Evolutionary conservation across 2,888 invertebrate genomes (phyloP).

Genomic region (Agonopterix arenella): DNA sequence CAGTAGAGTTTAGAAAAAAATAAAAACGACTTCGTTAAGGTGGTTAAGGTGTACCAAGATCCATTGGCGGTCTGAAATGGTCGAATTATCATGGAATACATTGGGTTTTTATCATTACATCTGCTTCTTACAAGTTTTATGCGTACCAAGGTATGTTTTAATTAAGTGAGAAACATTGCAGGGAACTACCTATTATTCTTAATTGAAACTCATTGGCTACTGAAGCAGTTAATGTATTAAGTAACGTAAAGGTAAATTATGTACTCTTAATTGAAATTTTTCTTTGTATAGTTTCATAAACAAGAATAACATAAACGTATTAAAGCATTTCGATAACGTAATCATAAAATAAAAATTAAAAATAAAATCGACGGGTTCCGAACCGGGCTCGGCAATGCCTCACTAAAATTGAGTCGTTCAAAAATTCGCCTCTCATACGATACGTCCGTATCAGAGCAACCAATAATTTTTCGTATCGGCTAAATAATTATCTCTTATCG

Average conservation of each 20-base stretch:
- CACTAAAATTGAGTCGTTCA: conserved; percentile 58
- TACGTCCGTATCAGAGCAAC: conserved; percentile 41
- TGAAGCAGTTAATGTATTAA: conserved; percentile 17
- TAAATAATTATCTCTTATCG: conserved; percentile 70
- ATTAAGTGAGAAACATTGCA: conserved; percentile 59
- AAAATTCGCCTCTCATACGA: conserved; percentile 42
- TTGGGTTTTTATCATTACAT: conserved; percentile 48
- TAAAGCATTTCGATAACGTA: conserved; percentile 9
- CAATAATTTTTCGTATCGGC: conserved; percentile 66
- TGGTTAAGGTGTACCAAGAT: conserved; percentile 25
- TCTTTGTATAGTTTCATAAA: not conserved
- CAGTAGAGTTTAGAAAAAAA: conserved; percentile 29
- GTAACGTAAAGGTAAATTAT: conserved; percentile 1
- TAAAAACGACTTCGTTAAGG: conserved; percentile 33
- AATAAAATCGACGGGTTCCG: not conserved
- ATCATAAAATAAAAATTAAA: conserved; percentile 8
- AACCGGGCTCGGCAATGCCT: conserved; percentile 9
- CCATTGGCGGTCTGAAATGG: conserved; percentile 30
- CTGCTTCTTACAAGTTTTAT: conserved; percentile 35
- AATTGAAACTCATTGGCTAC: conserved; percentile 31
- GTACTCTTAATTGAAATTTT: not conserved
- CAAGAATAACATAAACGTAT: not conserved
- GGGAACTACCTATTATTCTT: conserved; percentile 39
- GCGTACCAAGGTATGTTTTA: conserved; percentile 44
- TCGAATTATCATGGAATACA: conserved; percentile 42